Base-by-base conservation (phyloP, 2,797 vertebrate species). In the Geotrypetes seraphini region DNA sequence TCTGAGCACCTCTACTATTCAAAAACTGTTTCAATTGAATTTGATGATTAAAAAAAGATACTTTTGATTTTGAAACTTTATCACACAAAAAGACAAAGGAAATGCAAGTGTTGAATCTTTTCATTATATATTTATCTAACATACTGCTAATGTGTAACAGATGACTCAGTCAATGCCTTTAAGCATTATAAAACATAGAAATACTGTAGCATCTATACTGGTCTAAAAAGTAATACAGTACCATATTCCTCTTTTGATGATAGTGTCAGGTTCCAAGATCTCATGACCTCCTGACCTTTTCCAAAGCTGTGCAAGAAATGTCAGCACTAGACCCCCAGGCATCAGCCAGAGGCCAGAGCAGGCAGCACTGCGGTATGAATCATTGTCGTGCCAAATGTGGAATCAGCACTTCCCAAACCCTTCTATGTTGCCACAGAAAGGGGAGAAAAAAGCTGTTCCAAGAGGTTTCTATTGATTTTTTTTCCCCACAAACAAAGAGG, bases 391-490 rank as follows among this genome's bases (percentile, higher is more conserved):
- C 67, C 73, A 77, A 73, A 68, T 51, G 43, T 57, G 51, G 74
- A 70, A 75, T 78, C 82, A 84, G 85, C 77, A 73, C 50, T 86
- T 84, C 67, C 61, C 45, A 63, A 52, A 21, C 42, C 30, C 39
- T 57, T 32, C 43, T 55, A 53, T 33, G 40, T 66, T 50, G 32
- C 53, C 52, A 41, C 35, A 37, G 57, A 57, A 49, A 53, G 27
- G 26, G 25, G 0, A 32, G 25, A 31, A 51, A 63, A 60, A 31
- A 63, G 57, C 36, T 49, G 51, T 57, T 77, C 44, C 58, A 28
- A 40, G 66, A 66, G 53, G 65, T 63, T 49, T 10, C 26, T 78
- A 89, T 84, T 69, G 83, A 89, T 88, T 89, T 82, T 46, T 51
- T 72, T 62, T 33, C 43, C 34, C 44, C 44, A 54, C 15, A 65